These are phyloP conservation scores for Tethea ocularis DNA, from an alignment of 2,888 invertebrate species.

Conservation along the genomic window DNA sequence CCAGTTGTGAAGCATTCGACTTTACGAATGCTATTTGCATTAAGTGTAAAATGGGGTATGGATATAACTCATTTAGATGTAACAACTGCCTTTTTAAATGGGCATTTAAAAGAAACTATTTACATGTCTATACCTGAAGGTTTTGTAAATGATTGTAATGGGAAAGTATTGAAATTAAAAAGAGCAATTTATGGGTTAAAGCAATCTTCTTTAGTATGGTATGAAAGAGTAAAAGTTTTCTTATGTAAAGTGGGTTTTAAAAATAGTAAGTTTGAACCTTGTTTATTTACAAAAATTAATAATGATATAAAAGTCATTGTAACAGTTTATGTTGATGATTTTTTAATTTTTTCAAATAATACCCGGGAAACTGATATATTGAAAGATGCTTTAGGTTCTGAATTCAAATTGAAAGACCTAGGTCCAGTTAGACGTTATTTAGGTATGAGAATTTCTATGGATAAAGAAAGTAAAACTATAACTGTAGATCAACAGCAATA, in stretches of 20 bases:
- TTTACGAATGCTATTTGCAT: slow-evolving; percentile 15
- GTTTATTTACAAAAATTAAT: slow-evolving; percentile 4
- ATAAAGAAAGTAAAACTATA: background rate
- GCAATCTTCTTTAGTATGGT: slow-evolving; percentile 23
- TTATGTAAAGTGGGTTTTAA: slow-evolving; percentile 6
- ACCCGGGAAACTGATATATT: background rate
- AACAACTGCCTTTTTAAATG: too few species aligned
- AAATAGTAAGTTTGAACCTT: slow-evolving; percentile 11
- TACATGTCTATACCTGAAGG: slow-evolving; percentile 24
- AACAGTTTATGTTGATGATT: slow-evolving; percentile 12
- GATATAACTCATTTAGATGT: slow-evolving; percentile 26
- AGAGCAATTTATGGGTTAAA: slow-evolving; percentile 27
- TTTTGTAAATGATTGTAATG: slow-evolving; percentile 3
- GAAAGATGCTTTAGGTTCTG: background rate
- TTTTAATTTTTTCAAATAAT: slow-evolving; percentile 10
- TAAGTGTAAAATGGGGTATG: slow-evolving; percentile 19
- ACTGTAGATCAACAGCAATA: slow-evolving; percentile 1
- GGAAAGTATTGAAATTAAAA: slow-evolving; percentile 25
- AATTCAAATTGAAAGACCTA: too few species aligned
- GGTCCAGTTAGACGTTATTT: too few species aligned
- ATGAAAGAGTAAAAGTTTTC: slow-evolving; percentile 10
- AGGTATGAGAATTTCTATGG: too few species aligned
- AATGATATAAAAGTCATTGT: slow-evolving; percentile 5
- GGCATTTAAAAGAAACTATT: slow-evolving; percentile 22
- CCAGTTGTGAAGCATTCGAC: slow-evolving; percentile 27